Percentiles rank a stretch among this genome's conserved stretches.
Conservation (phyloP, 2,888 invertebrate genomes). For the Therioaphis trifolii region DNA sequence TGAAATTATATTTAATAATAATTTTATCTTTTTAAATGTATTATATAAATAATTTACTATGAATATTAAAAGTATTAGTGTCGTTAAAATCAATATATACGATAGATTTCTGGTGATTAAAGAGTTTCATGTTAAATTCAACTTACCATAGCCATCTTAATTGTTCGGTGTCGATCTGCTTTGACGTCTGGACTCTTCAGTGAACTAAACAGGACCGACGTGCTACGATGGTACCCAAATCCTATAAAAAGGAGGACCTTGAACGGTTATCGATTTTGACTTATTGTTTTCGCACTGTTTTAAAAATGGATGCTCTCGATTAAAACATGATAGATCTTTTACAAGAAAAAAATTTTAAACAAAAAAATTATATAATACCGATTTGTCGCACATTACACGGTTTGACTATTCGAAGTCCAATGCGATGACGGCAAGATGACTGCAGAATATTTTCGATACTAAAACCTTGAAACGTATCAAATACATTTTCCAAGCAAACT, state of each 20-base stretch:
- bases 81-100: too few species aligned
- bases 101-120: too few species aligned
- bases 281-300: not conserved
- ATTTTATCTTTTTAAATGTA: too few species aligned
- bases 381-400: slow-evolving; percentile 56
- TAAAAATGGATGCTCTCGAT: slow-evolving; percentile 21
- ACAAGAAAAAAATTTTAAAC: not conserved
- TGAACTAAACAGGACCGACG: slow-evolving; percentile 7
- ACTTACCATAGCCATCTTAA: slow-evolving; percentile 27
- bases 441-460: slow-evolving; percentile 27
- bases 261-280: slow-evolving; percentile 35
- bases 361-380: slow-evolving; percentile 8
- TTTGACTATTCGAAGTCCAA: slow-evolving; percentile 12
- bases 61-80: too few species aligned
- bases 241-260: slow-evolving; percentile 16
- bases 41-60: too few species aligned
- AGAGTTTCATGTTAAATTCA: too few species aligned
- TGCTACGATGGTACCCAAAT: not conserved
- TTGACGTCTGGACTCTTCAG: not conserved
- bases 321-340: slow-evolving; percentile 12
- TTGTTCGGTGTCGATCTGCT: not conserved
- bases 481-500: slow-evolving; percentile 38
- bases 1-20: too few species aligned
- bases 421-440: not conserved
- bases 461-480: slow-evolving; percentile 38